Conservation (phyloP, 1,140 invertebrate species). For the Drosophila watanabei region DNA sequence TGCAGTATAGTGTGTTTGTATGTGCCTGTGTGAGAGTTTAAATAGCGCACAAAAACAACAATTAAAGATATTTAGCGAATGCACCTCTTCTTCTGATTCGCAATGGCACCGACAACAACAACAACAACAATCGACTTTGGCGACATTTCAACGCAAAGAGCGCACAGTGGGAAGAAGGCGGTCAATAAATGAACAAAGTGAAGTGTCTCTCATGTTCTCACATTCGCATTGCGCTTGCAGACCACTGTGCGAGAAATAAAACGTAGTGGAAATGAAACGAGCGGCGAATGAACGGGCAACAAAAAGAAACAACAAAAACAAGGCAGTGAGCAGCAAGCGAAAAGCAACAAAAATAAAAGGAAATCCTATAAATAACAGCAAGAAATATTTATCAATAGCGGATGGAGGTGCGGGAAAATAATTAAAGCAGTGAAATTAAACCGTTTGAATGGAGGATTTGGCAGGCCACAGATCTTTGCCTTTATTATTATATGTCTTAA, state of each 20-base stretch:
- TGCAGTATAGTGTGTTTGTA: slow-evolving; percentile 20
- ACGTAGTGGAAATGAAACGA: slow-evolving; percentile 70
- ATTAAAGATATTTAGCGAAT: slow-evolving; percentile 72
- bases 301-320: slow-evolving; percentile 40
- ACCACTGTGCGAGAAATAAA: slow-evolving; percentile 67
- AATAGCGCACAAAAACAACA: slow-evolving; percentile 62
- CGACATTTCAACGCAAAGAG: slow-evolving; percentile 71
- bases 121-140: slow-evolving; percentile 31
- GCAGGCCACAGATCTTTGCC: neutral
- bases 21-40: slow-evolving; percentile 43
- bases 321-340: slow-evolving; percentile 26
- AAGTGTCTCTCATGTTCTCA: neutral
- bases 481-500: neutral
- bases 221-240: neutral
- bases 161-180: slow-evolving; percentile 49
- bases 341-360: slow-evolving; percentile 53
- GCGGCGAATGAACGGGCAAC: slow-evolving; percentile 33
- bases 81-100: slow-evolving; percentile 44
- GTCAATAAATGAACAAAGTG: slow-evolving; percentile 4
- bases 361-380: slow-evolving; percentile 74
- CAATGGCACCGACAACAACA: slow-evolving; percentile 36
- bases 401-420: slow-evolving; percentile 52
- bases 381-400: slow-evolving; percentile 72
- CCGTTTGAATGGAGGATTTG: slow-evolving; percentile 20
- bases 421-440: slow-evolving; percentile 52